Percentiles rank a stretch among this genome's conserved stretches.
Evolutionary conservation across 2,113 vertebrate species (phyloP).

Genomic region (Pimephales promelas): DNA sequence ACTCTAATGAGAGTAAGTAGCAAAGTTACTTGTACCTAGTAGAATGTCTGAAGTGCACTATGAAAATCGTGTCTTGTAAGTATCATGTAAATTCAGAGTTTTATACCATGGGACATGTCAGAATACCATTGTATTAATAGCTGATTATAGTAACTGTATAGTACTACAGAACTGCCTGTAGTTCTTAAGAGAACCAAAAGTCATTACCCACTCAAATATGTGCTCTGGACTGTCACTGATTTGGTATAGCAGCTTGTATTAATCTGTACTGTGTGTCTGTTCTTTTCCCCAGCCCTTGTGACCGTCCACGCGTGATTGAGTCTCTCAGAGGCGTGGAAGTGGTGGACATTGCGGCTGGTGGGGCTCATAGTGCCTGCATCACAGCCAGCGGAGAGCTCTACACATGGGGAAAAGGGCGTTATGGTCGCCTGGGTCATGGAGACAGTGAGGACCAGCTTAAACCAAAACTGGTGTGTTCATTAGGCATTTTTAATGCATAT

Average conservation of each 20-base stretch:
- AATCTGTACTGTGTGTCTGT: not conserved
- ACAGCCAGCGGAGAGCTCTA: slow-evolving; percentile 95
- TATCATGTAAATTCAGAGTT: not conserved
- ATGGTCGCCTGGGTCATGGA: slow-evolving; percentile 93
- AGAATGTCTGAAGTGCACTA: too few species aligned
- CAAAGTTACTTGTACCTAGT: too few species aligned
- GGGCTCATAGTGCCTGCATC: slow-evolving; percentile 96
- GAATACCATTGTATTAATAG: not conserved
- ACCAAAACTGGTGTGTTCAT: slow-evolving; percentile 87
- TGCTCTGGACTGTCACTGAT: not conserved
- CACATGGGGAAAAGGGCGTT: slow-evolving; percentile 97
- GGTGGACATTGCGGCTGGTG: slow-evolving; percentile 93
- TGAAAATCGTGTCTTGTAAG: not conserved
- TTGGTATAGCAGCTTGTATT: not conserved
- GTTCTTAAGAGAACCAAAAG: not conserved
- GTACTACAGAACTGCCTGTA: not conserved
- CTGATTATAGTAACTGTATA: not conserved
- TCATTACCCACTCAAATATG: slow-evolving; percentile 14
- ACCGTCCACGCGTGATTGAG: slow-evolving; percentile 95
- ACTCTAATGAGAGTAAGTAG: too few species aligned
- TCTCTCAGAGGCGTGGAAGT: slow-evolving; percentile 94
- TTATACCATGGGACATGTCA: not conserved
- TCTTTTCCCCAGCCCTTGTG: slow-evolving; percentile 84
- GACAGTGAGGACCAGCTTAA: slow-evolving; percentile 98
- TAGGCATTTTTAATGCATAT: not conserved